Evolutionary conservation across 2,797 vertebrate species (phyloP).

Genomic region (Eutrigla gurnardus): DNA sequence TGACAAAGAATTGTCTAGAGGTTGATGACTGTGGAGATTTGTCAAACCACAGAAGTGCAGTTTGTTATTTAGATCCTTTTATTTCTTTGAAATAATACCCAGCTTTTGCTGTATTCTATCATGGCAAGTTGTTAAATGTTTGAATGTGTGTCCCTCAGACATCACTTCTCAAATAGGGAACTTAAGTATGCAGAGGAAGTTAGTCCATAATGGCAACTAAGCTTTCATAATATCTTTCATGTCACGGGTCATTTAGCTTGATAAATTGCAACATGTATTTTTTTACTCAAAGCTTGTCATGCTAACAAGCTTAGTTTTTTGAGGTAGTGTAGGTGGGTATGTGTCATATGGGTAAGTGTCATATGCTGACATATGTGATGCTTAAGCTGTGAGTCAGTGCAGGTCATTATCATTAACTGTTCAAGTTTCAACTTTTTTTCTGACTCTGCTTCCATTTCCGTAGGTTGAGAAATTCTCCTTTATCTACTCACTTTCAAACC

Average conservation of each 20-base stretch:
- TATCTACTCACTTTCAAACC: background rate
- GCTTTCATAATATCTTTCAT: slow-evolving; percentile 68
- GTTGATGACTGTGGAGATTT: background rate
- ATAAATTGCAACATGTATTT: background rate
- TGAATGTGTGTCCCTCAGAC: background rate
- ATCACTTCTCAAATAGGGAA: slow-evolving; percentile 68
- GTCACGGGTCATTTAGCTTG: slow-evolving; percentile 10
- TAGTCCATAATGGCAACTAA: slow-evolving; percentile 61
- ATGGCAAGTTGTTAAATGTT: background rate
- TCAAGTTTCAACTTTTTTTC: background rate
- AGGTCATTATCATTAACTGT: background rate
- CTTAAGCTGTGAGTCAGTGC: slow-evolving; percentile 13
- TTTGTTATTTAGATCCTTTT: background rate
- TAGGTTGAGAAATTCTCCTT: background rate
- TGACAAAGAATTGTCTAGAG: background rate
- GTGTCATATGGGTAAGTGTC: background rate
- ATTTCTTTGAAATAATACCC: background rate
- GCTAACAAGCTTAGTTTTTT: background rate
- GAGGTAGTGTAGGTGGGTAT: background rate
- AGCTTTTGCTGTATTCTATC: background rate
- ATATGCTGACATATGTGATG: slow-evolving; percentile 30
- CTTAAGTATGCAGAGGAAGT: slow-evolving; percentile 73
- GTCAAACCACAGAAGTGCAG: background rate
- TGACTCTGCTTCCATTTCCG: slow-evolving; percentile 16
- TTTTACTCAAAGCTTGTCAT: background rate